Percentiles rank a stretch among this genome's conserved stretches.
phyloP scores from a whole-genome alignment of 37 sponge, comb jelly and placozoan species.

The Petrosia ficiformis region DNA sequence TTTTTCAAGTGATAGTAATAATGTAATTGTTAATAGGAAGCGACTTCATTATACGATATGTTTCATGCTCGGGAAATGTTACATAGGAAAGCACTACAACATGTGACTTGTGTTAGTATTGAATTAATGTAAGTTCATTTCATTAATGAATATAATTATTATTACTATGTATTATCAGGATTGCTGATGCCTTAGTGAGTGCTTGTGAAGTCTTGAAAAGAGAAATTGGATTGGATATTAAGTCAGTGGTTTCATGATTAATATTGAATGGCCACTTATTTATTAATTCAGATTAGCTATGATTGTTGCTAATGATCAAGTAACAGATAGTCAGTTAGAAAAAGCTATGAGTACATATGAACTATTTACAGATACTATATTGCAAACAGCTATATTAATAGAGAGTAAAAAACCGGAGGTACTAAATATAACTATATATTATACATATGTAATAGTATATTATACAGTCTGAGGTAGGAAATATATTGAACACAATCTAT shows the following conservation, averaged over 20 bases:
- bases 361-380: background rate
- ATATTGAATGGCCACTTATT: background rate
- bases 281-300: background rate
- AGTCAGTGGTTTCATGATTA: background rate
- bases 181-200: constrained; percentile 61
- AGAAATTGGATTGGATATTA: background rate
- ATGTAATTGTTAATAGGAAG: constrained; percentile 58
- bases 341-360: background rate
- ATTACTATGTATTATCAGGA: constrained; percentile 11
- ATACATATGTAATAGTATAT: too few species aligned
- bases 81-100: constrained; percentile 89
- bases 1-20: background rate
- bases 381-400: background rate
- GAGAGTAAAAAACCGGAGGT: background rate
- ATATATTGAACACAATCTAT: background rate
- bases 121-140: constrained; percentile 69
- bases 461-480: too few species aligned
- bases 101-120: constrained; percentile 71
- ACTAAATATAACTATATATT: too few species aligned
- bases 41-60: constrained; percentile 90
- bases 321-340: background rate
- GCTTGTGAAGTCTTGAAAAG: constrained; percentile 41
- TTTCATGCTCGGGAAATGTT: constrained; percentile 81
- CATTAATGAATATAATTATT: background rate
- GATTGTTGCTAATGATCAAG: background rate